Base-by-base conservation (phyloP, 2,888 invertebrate species). In the Muscina levida region DNA sequence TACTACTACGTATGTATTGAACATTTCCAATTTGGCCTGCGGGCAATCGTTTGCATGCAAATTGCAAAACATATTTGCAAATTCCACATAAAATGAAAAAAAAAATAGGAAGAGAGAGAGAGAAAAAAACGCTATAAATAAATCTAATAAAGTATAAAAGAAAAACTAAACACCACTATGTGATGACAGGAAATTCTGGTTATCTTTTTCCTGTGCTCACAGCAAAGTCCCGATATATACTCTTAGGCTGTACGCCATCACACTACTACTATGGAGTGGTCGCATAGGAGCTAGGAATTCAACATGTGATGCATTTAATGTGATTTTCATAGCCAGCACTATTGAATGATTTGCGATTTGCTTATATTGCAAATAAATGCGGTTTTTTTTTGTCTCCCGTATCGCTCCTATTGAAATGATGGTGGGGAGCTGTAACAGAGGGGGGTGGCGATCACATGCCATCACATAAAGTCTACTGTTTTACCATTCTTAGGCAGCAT, bases 151-250 rank as follows among this genome's bases (percentile, higher is more conserved):
- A 42, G 22, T 26, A 42, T 13, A 13, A 62, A 24, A 62, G 22
- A 62, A 62, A 62, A 62, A 62, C 62, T 17, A 59, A 42, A 42
- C 22, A 42, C 42, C 42, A 39, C n/a, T 39, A 17, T 8, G 56
- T 73, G 78, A 56, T 78, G 78, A 73, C 78, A 78, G 73, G 78
- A 74, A 73, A 73, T 78, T 73, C 78, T 74, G 66, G 79, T 74
- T 74, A 71, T 72, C 26, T 72, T n/a, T n/a, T n/a, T n/a, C 57
- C 57, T 11, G 26, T 26, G 15, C 10, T 44, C 42, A 15, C 39
- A 51, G 15, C 46, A 53, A 13, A 31, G 31, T 31, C 31, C 3
- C 31, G 31, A 31, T 5, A 31, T 8, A 31, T 31, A 31, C 31
- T 31, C 31, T n/a, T n/a, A n/a, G n/a, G n/a, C n/a, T n/a, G n/a